phyloP scores from a whole-genome alignment of 1,140 invertebrate species.

The Solenopsis fugax region DNA sequence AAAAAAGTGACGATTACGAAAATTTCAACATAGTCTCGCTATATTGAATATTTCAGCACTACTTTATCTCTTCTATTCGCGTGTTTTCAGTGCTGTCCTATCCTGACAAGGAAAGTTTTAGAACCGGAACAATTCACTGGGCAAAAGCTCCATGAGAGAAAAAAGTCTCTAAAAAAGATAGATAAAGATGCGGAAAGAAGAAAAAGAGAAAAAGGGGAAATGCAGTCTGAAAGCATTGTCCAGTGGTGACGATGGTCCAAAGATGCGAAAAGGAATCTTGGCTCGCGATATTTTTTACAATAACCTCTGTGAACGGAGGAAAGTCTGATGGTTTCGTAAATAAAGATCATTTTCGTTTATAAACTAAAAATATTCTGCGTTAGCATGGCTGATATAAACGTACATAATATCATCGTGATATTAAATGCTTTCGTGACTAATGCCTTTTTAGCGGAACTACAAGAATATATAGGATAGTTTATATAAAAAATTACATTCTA shows the following conservation, averaged over 20 bases:
- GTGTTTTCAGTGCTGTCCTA: slow-evolving; percentile 23
- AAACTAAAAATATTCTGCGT: slow-evolving; percentile 19
- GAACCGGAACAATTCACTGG: slow-evolving; percentile 38
- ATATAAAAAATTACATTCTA: not conserved
- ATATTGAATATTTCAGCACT: slow-evolving; percentile 44
- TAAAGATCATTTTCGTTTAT: not conserved
- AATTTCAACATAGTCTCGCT: not conserved
- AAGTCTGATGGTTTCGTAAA: not conserved
- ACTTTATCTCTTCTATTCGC: slow-evolving; percentile 30
- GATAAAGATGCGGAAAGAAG: slow-evolving; percentile 1
- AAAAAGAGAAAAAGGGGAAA: not conserved
- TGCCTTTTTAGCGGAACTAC: not conserved
- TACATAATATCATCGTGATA: not conserved
- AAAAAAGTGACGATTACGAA: not conserved
- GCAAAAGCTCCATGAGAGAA: not conserved
- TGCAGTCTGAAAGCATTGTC: slow-evolving; percentile 26
- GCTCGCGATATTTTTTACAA: not conserved
- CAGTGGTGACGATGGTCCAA: slow-evolving; percentile 17
- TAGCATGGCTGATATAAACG: not conserved
- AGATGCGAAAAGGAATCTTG: slow-evolving; percentile 22
- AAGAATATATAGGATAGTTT: not conserved
- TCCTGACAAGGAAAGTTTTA: slow-evolving; percentile 29
- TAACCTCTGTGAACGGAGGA: not conserved
- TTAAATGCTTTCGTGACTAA: not conserved
- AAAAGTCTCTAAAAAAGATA: slow-evolving; percentile 37